Conservation (phyloP, 2,113 vertebrate genomes). For the Nettapus auritus region DNA sequence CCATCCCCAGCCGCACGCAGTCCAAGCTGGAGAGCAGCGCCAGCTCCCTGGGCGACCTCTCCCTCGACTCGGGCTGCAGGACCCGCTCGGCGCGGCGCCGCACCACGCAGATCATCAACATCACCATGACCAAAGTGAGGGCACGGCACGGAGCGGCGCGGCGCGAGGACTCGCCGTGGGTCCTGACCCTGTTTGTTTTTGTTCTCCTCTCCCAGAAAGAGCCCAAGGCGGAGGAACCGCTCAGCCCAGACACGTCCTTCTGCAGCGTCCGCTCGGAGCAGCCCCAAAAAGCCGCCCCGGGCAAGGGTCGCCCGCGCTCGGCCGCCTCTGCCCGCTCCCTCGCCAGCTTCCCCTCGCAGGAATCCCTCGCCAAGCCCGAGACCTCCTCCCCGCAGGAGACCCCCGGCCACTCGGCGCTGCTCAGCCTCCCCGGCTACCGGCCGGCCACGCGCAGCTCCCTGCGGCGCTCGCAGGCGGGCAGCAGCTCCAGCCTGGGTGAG, state of each 20-base stretch:
- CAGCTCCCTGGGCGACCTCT: constrained; percentile 68
- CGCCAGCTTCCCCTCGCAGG: constrained; percentile 59
- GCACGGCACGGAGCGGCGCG: too few relatives aligned
- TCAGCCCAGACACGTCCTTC: constrained; percentile 76
- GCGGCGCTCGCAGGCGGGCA: constrained; percentile 57
- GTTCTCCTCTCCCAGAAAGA: constrained; percentile 74
- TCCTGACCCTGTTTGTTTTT: background rate
- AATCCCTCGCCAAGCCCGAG: constrained; percentile 58
- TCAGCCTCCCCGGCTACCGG: constrained; percentile 89
- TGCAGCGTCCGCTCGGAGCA: constrained; percentile 73
- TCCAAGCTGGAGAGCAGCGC: constrained; percentile 75
- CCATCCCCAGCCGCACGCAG: constrained; percentile 72
- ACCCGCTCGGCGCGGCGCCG: constrained; percentile 82
- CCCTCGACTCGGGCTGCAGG: constrained; percentile 73
- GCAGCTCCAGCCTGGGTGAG: constrained; percentile 69
- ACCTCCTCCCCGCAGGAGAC: constrained; percentile 64
- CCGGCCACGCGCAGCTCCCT: constrained; percentile 80
- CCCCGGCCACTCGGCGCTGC: constrained; percentile 73
- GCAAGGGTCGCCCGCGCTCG: constrained; percentile 53
- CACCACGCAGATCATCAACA: constrained; percentile 88
- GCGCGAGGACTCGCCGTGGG: too few relatives aligned
- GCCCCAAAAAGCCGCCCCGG: constrained; percentile 51
- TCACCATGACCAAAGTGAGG: constrained; percentile 89
- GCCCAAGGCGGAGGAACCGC: constrained; percentile 46
- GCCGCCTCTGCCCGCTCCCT: constrained; percentile 62